Conservation (phyloP, 1,140 invertebrate genomes). For the Penaeus japonicus region DNA sequence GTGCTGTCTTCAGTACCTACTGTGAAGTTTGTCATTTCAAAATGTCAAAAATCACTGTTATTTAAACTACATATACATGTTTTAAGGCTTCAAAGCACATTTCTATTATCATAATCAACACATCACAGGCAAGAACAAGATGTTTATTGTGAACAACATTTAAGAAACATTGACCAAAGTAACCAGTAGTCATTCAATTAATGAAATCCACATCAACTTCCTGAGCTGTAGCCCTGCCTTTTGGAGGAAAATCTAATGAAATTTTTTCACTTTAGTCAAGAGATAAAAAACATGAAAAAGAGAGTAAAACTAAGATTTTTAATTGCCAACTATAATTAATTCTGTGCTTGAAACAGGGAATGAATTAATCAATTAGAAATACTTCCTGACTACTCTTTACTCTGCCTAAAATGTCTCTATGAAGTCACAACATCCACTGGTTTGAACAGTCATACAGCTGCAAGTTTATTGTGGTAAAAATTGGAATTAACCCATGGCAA, state of each 20-base stretch:
- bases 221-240: background rate
- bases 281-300: background rate
- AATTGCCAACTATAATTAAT: background rate
- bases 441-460: slow-evolving; percentile 18
- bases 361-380: background rate
- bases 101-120: slow-evolving; percentile 29
- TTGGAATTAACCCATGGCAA: background rate
- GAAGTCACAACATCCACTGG: background rate
- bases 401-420: background rate
- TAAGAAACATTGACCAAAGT: background rate
- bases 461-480: background rate
- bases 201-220: too few relatives aligned
- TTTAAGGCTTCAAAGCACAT: slow-evolving; percentile 10
- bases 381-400: background rate
- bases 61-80: slow-evolving; percentile 7
- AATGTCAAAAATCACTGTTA: background rate
- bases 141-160: background rate
- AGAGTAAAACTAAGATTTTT: background rate
- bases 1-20: background rate
- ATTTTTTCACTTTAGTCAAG: too few relatives aligned
- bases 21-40: background rate
- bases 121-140: slow-evolving; percentile 35
- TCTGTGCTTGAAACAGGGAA: too few relatives aligned
- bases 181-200: background rate
- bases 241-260: background rate